Base-by-base conservation (phyloP, 2,113 vertebrate species). In the Mustelus asterias region DNA sequence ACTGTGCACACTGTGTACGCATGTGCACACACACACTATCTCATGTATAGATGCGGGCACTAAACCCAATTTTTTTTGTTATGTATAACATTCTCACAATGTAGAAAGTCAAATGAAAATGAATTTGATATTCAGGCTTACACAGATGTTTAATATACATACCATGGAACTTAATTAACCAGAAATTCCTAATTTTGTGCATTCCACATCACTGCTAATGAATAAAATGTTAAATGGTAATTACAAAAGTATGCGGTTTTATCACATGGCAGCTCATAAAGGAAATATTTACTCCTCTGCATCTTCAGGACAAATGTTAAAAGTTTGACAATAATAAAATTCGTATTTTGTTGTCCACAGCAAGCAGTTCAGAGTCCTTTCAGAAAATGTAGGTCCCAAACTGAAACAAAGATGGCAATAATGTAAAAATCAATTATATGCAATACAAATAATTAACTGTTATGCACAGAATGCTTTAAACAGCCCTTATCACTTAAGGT, bases 381-480 rank as follows among this genome's bases (percentile, higher is more conserved):
- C 26, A 69, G 33, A 44, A 67, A 22, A 24, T 41, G 54, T 67
- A 65, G 60, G 20, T 48, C 44, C 83, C 3, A 48, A 22, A 13
- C 63, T 94, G 37, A 70, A 70, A n/a, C 37, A 58, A 41, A 70
- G 16, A 37, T 54, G 65, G n/a, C 44, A 94, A 94, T 70, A 44
- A 94, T 48, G 24, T 72, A 70, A 95, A 92, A 63, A 69, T 72
- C 26, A 9, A 72, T 48, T 67, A 72, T 72, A 29, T 69, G 10
- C 67, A 29, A 95, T 44, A 16, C 65, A 93, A 93, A 93, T 94
- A 37, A 67, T 67, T 63, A 92, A 94, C 16, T 72, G 48, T 95
- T 48, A 95, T 48, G 93, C 37, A 92, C 26, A 48, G 22, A 37
- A 95, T 69, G 20, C 41, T 69, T 95, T 70, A 44, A 44, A 29